phyloP scores from a whole-genome alignment of 2,888 invertebrate genomes.

The Ormyrus rosae region DNA sequence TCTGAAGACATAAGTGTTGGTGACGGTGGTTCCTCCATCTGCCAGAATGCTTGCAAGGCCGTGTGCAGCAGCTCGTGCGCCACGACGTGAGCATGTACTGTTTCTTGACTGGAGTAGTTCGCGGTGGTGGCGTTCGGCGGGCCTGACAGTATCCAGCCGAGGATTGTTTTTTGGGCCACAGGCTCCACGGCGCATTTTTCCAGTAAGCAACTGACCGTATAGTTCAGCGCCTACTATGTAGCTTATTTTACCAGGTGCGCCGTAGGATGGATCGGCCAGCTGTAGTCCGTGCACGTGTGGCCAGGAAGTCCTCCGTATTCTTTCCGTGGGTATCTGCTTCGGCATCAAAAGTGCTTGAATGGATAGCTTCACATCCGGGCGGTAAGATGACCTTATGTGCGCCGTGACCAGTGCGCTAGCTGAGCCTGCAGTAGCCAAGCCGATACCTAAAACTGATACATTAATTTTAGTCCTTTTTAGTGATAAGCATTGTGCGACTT shows the following conservation, averaged over 20 bases:
- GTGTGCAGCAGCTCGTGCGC: too few relatives aligned
- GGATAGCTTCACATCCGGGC: not conserved
- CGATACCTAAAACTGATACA: not conserved
- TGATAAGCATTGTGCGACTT: not conserved
- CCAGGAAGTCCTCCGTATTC: not conserved
- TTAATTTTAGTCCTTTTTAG: not conserved
- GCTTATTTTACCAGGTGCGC: not conserved
- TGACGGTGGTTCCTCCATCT: too few relatives aligned
- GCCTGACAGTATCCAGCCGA: too few relatives aligned
- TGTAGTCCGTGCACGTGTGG: not conserved
- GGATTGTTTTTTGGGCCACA: too few relatives aligned
- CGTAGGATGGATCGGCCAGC: not conserved
- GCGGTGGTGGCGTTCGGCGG: too few relatives aligned
- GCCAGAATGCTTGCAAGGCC: too few relatives aligned
- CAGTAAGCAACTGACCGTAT: not conserved
- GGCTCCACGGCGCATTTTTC: too few relatives aligned
- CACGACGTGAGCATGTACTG: too few relatives aligned
- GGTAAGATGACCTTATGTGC: not conserved
- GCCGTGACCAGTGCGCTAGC: not conserved
- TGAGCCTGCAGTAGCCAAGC: not conserved
- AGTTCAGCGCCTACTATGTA: constrained; percentile 9
- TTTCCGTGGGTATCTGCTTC: not conserved
- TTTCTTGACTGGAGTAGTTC: too few relatives aligned
- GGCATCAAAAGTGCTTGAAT: not conserved
- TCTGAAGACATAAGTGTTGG: too few relatives aligned